Percentiles rank a stretch among this genome's conserved stretches.
Conservation (phyloP, 2,797 vertebrate species). For the Menidia menidia region DNA sequence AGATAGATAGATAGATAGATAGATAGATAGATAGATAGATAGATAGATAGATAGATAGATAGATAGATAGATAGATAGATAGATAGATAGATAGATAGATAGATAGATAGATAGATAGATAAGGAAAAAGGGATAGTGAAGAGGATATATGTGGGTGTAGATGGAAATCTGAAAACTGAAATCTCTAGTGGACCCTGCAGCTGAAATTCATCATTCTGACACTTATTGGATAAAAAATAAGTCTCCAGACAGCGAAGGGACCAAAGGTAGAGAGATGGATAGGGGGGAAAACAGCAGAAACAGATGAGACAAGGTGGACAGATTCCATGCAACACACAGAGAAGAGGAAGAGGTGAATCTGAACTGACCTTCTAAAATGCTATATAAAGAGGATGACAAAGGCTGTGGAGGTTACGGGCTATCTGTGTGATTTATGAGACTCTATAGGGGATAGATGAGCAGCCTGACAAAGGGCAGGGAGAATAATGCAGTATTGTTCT, state of each 20-base stretch:
- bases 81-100: conserved; percentile 11
- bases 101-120: conserved; percentile 26
- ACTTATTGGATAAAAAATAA: conserved; percentile 65
- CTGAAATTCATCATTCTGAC: conserved; percentile 74
- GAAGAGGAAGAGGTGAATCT: conserved; percentile 36
- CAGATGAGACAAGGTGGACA: conserved; percentile 32
- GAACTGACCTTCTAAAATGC: conserved; percentile 62
- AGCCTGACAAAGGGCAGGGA: conserved; percentile 39
- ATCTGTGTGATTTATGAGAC: conserved; percentile 70
- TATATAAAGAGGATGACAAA: conserved; percentile 45
- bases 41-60: conserved; percentile 22
- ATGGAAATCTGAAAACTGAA: conserved; percentile 50
- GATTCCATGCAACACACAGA: conserved; percentile 34
- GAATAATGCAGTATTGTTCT: conserved; percentile 49
- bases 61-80: conserved; percentile 23
- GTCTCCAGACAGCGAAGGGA: conserved; percentile 48
- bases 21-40: not conserved
- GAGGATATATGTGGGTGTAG: not conserved
- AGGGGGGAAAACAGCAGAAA: conserved; percentile 17
- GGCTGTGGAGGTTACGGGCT: conserved; percentile 63
- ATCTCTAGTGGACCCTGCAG: conserved; percentile 62
- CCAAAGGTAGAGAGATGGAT: conserved; percentile 16
- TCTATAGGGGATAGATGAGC: conserved; percentile 55
- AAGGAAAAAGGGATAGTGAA: conserved; percentile 8
- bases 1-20: not conserved